Percentiles rank a stretch among this genome's conserved stretches.
Conservation (phyloP, 2,888 invertebrate genomes). For the Thymelicus lineola region DNA sequence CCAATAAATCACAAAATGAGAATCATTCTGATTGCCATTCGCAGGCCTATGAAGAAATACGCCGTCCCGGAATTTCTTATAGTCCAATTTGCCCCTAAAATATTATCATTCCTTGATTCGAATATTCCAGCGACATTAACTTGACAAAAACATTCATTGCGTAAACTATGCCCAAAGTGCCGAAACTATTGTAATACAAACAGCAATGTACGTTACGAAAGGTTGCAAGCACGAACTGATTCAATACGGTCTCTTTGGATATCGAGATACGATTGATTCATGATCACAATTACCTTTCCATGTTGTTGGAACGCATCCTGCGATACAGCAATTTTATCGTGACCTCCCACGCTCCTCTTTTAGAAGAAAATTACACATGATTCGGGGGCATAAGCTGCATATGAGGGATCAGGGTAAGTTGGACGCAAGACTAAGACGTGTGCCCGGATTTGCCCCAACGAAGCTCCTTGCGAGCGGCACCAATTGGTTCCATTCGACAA, state of each 20-base stretch:
- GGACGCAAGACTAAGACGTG: conserved; percentile 50
- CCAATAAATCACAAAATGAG: conserved; percentile 20
- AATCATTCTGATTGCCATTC: conserved; percentile 48
- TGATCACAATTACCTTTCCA: conserved; percentile 79
- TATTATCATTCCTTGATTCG: conserved; percentile 59
- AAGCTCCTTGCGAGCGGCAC: conserved; percentile 27
- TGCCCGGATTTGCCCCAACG: conserved; percentile 24
- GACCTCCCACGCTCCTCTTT: conserved; percentile 9
- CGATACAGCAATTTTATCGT: conserved; percentile 40
- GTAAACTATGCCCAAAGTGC: conserved; percentile 4
- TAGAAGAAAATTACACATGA: background rate
- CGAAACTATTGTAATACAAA: conserved; percentile 22
- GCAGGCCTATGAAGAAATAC: conserved; percentile 59
- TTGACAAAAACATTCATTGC: conserved; percentile 27
- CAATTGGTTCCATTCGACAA: conserved; percentile 50
- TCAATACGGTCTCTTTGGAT: conserved; percentile 47
- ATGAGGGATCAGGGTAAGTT: conserved; percentile 49
- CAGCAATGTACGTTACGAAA: conserved; percentile 26
- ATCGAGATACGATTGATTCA: conserved; percentile 79
- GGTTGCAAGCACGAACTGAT: conserved; percentile 5
- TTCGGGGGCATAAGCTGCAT: background rate
- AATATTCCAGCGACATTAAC: conserved; percentile 5
- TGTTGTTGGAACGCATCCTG: conserved; percentile 53
- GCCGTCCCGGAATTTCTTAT: conserved; percentile 59
- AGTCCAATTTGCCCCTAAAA: conserved; percentile 59